phyloP scores from a whole-genome alignment of 2,113 vertebrate genomes.

The Heliornis fulica region DNA sequence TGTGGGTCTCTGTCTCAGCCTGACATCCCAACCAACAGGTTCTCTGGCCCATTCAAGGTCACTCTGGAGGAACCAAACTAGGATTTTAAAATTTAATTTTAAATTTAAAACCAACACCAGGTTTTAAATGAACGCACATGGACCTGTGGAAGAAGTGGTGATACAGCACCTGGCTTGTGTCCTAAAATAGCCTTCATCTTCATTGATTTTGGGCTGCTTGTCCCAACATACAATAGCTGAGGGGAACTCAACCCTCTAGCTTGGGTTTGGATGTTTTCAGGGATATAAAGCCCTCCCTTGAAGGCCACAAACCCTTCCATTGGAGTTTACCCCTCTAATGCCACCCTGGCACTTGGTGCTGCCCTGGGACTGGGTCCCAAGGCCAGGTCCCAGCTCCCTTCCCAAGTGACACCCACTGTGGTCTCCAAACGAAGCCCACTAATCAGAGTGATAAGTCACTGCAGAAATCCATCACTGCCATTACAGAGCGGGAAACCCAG shows the following conservation, averaged over 20 bases:
- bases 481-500: background rate
- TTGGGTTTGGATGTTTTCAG: background rate
- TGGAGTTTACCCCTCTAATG: background rate
- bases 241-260: accelerated
- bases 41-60: background rate
- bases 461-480: background rate
- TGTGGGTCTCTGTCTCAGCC: background rate
- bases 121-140: background rate
- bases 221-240: accelerated
- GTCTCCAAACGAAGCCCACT: background rate
- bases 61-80: background rate
- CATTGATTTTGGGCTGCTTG: background rate
- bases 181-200: background rate
- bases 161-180: background rate
- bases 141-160: background rate
- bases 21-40: accelerated
- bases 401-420: background rate
- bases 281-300: background rate
- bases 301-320: background rate
- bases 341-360: accelerated
- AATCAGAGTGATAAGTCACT: background rate
- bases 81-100: no score
- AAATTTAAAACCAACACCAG: no score
- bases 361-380: background rate
- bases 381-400: background rate